Conservation (phyloP, 2,113 vertebrate species). For the Paradoxurus hermaphroditus region DNA sequence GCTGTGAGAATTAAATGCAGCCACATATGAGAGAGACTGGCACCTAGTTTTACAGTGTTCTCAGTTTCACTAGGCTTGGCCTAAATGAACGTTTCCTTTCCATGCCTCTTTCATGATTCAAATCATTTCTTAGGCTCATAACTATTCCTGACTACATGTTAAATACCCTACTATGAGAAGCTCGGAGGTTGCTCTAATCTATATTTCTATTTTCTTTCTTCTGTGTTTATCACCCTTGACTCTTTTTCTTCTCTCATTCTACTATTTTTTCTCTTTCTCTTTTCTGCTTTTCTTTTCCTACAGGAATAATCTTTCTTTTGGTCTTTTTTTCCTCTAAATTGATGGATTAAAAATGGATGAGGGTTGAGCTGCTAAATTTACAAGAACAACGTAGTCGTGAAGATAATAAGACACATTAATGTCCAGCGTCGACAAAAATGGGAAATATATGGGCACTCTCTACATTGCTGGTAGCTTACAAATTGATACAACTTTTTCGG, state of each 20-base stretch:
- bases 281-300: slow-evolving; percentile 11
- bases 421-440: not conserved
- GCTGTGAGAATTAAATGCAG: not conserved
- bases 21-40: not conserved
- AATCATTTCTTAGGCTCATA: not conserved
- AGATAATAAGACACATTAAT: not conserved
- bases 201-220: slow-evolving; percentile 10
- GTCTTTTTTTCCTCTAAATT: not conserved
- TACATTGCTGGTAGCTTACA: not conserved
- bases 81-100: not conserved
- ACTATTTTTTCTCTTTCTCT: not conserved
- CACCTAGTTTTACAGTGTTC: not conserved
- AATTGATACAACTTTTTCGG: not conserved
- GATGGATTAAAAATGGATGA: slow-evolving; percentile 3
- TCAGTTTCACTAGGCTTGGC: not conserved
- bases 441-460: not conserved
- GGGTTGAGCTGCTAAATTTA: not conserved
- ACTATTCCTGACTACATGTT: not conserved
- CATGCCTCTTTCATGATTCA: not conserved
- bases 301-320: not conserved
- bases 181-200: not conserved
- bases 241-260: not conserved
- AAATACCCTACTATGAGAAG: not conserved
- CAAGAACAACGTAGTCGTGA: not conserved
- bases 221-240: not conserved